Evolutionary conservation across 2,113 vertebrate genomes (phyloP).

Genomic region (Carassius gibelio): DNA sequence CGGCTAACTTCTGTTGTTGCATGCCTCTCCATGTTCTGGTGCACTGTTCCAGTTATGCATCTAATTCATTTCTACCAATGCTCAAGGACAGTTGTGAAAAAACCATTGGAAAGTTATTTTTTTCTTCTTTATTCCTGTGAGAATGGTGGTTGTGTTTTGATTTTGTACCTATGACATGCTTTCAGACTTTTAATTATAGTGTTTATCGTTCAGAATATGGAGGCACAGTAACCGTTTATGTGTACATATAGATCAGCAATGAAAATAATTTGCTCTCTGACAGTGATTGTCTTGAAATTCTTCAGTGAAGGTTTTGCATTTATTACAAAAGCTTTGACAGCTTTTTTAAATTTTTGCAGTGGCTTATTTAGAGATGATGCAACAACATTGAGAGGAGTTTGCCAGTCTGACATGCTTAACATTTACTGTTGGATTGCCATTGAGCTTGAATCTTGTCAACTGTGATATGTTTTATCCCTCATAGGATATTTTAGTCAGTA

Average conservation of each 20-base stretch:
- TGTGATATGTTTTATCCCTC: too few species aligned
- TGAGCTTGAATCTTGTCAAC: not conserved
- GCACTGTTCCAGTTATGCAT: constrained; percentile 69
- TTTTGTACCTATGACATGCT: not conserved
- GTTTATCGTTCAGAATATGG: not conserved
- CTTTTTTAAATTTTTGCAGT: too few species aligned
- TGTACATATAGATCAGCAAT: not conserved
- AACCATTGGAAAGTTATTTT: constrained; percentile 60
- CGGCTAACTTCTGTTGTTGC: constrained; percentile 64
- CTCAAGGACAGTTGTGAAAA: constrained; percentile 57
- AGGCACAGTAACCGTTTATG: not conserved
- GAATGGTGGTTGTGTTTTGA: not conserved
- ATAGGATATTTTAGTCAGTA: too few species aligned
- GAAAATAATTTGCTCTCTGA: not conserved
- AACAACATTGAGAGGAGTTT: not conserved
- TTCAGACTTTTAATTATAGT: not conserved
- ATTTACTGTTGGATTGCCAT: not conserved
- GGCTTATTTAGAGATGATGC: not conserved
- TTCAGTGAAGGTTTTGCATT: not conserved
- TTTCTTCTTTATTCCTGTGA: not conserved
- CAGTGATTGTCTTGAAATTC: not conserved
- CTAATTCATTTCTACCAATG: constrained; percentile 66
- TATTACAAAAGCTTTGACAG: not conserved
- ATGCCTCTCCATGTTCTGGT: constrained; percentile 37
- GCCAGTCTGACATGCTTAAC: not conserved